phyloP scores from a whole-genome alignment of 2,797 vertebrate genomes.

The Sciurus vulgaris region DNA sequence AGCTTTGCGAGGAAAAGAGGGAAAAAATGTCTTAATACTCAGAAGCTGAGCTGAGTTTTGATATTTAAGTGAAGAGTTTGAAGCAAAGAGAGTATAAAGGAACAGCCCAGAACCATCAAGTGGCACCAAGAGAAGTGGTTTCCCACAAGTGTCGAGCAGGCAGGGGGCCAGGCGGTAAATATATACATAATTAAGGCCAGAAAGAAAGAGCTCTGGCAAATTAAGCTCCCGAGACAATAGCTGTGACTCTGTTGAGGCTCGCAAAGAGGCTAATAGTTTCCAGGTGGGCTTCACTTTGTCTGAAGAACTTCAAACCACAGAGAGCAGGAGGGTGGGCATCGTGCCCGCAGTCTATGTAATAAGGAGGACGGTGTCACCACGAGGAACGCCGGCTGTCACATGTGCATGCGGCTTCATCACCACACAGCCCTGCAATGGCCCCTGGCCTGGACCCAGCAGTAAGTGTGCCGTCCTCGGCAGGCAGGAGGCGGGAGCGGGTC shows the following conservation, averaged over 20 bases:
- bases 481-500: not conserved
- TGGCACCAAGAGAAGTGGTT: not conserved
- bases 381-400: conserved; percentile 60
- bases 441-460: conserved; percentile 52
- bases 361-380: conserved; percentile 48
- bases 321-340: not conserved
- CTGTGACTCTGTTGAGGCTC: not conserved
- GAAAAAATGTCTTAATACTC: conserved; percentile 55
- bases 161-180: conserved; percentile 55
- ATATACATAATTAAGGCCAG: not conserved
- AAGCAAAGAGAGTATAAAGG: conserved; percentile 36
- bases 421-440: conserved; percentile 73
- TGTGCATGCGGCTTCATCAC: conserved; percentile 64
- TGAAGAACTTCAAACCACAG: conserved; percentile 56
- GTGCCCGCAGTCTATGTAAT: conserved; percentile 50
- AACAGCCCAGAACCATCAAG: conserved; percentile 11
- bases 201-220: conserved; percentile 50
- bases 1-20: conserved; percentile 62
- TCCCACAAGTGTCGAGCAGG: not conserved
- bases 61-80: conserved; percentile 66
- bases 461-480: not conserved
- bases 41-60: conserved; percentile 56
- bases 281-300: conserved; percentile 1
- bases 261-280: conserved; percentile 43
- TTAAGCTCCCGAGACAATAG: conserved; percentile 66